Percentiles rank a stretch among this genome's conserved stretches.
phyloP scores from a whole-genome alignment of 2,797 vertebrate species.

The Cetoscarus ocellatus region DNA sequence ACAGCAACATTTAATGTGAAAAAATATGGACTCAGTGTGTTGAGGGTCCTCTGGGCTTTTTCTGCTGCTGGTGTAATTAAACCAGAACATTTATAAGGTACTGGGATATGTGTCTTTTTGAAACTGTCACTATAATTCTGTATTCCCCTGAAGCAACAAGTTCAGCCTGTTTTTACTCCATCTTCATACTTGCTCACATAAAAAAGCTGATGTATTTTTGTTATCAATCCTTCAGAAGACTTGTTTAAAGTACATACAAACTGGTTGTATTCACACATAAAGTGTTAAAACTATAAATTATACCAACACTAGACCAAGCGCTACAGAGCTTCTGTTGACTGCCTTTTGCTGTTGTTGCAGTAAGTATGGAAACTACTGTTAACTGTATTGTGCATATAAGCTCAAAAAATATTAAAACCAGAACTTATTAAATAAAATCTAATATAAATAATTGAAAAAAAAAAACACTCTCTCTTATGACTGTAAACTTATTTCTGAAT shows the following conservation, averaged over 20 bases:
- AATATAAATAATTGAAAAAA: no score
- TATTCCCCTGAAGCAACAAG: background rate
- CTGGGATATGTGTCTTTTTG: constrained; percentile 24
- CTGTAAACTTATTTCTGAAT: no score
- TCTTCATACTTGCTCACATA: constrained; percentile 15
- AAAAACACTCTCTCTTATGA: no score
- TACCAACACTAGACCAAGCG: background rate
- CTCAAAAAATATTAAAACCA: no score
- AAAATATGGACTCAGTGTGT: constrained; percentile 18
- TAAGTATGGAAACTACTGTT: no score
- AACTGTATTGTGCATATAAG: no score
- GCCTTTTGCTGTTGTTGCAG: background rate
- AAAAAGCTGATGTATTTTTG: constrained; percentile 9
- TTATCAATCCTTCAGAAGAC: background rate
- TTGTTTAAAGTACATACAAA: background rate
- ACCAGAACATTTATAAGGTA: constrained; percentile 34
- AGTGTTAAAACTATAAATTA: background rate
- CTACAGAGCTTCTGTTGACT: no score
- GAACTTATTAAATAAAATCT: no score
- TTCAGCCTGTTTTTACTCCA: constrained; percentile 9
- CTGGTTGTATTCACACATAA: background rate
- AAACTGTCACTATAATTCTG: constrained; percentile 23
- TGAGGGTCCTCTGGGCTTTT: constrained; percentile 6
- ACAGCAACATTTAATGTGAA: constrained; percentile 11
- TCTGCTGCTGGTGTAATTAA: constrained; percentile 33